phyloP scores from a whole-genome alignment of 2,888 invertebrate species.

The Orchesella flavescens region DNA sequence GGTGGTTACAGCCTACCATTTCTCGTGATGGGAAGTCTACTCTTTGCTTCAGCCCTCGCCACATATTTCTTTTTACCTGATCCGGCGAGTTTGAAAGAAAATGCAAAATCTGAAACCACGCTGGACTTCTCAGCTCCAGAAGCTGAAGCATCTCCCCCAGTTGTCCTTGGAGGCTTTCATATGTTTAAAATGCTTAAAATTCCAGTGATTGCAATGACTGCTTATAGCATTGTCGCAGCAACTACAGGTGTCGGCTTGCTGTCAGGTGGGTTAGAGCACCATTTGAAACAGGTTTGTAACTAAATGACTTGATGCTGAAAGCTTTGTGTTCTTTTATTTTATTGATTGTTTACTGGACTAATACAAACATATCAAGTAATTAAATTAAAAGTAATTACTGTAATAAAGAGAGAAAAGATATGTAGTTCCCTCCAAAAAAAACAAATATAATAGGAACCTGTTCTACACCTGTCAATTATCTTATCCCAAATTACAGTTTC shows the following conservation, averaged over 20 bases:
- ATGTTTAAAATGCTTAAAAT: conserved; percentile 68
- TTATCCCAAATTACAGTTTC: conserved; percentile 78
- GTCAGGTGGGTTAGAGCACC: conserved; percentile 76
- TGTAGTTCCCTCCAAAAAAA: no score
- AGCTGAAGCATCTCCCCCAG: conserved; percentile 23
- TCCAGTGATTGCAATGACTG: conserved; percentile 70
- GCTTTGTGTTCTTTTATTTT: background rate
- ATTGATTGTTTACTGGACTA: no score
- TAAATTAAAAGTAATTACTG: no score
- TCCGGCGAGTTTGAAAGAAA: conserved; percentile 73
- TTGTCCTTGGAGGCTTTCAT: conserved; percentile 31
- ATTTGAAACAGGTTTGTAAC: conserved; percentile 77
- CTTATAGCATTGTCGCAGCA: conserved; percentile 71
- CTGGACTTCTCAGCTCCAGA: background rate
- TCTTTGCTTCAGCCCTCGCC: conserved; percentile 84
- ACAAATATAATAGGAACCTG: no score
- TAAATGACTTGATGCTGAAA: background rate
- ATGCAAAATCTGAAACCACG: conserved; percentile 74
- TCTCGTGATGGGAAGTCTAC: conserved; percentile 83
- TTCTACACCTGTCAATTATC: conserved; percentile 62
- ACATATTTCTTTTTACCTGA: conserved; percentile 83
- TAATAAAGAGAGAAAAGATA: no score
- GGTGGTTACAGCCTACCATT: conserved; percentile 89
- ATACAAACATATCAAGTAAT: no score
- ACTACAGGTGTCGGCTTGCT: conserved; percentile 74